phyloP scores from a whole-genome alignment of 2,113 vertebrate genomes.

The Caracal caracal region DNA sequence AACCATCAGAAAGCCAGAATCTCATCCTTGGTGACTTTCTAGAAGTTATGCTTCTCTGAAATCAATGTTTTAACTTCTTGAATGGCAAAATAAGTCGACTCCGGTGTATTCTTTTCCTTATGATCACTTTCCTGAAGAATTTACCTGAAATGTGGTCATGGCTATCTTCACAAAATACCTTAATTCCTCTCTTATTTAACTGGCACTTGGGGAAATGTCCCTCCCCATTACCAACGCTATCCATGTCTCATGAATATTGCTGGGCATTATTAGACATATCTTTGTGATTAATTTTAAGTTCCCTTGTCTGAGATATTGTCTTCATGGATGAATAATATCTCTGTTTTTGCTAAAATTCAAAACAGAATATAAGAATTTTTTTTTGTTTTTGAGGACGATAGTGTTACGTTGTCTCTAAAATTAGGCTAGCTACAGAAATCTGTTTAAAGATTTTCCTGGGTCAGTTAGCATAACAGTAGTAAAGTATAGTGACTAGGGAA shows the following conservation, averaged over 20 bases:
- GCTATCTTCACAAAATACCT: neutral
- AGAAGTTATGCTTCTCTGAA: neutral
- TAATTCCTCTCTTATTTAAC: neutral
- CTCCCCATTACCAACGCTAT: neutral
- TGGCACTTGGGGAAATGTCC: neutral
- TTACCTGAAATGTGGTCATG: neutral
- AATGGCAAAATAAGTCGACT: neutral
- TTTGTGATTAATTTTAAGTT: slow-evolving; percentile 1
- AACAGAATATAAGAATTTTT: neutral
- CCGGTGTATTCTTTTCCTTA: neutral
- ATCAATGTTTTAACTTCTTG: neutral
- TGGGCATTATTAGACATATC: neutral
- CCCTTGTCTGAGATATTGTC: neutral
- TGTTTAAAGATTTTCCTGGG: neutral
- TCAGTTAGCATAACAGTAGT: neutral
- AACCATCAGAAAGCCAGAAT: neutral
- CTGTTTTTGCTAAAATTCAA: slow-evolving; percentile 15
- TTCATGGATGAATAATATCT: neutral
- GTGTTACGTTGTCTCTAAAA: neutral
- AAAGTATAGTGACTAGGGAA: neutral
- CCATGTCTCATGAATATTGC: neutral
- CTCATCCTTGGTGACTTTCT: slow-evolving; percentile 27
- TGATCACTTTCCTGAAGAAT: neutral
- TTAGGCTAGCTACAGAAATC: neutral
- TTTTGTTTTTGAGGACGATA: neutral